phyloP scores from a whole-genome alignment of 1,140 invertebrate genomes.

The Pissodes strobi region DNA sequence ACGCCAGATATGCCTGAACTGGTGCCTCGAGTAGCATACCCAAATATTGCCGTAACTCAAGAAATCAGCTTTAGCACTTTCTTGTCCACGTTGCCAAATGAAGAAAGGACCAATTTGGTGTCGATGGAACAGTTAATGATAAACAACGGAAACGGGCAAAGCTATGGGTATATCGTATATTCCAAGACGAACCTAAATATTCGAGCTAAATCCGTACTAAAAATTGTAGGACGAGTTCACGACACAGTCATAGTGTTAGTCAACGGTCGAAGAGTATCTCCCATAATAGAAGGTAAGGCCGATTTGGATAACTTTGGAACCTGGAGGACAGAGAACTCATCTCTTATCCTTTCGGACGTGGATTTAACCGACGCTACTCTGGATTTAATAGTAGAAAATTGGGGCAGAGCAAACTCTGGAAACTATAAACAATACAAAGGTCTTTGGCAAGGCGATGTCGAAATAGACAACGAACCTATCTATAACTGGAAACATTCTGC shows the following conservation, averaged over 20 bases:
- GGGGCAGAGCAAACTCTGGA: too few species aligned
- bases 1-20: constrained; percentile 49
- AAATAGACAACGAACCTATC: constrained; percentile 43
- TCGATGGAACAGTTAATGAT: too few species aligned
- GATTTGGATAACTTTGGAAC: too few species aligned
- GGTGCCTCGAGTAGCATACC: constrained; percentile 50
- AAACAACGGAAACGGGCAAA: too few species aligned
- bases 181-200: constrained; percentile 46
- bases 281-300: constrained; percentile 39
- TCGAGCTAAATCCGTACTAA: constrained; percentile 44
- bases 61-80: constrained; percentile 45
- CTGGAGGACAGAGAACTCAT: too few species aligned
- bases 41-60: constrained; percentile 28
- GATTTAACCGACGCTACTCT: too few species aligned
- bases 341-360: too few species aligned
- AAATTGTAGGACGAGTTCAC: constrained; percentile 56
- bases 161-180: constrained; percentile 65
- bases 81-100: constrained; percentile 33
- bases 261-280: constrained; percentile 53
- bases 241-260: constrained; percentile 62
- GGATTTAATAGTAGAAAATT: too few species aligned
- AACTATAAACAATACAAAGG: constrained; percentile 51
- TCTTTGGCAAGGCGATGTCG: constrained; percentile 25
- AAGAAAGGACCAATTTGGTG: constrained; percentile 39
- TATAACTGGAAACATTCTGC: constrained; percentile 59